Conservation (phyloP, 2,888 invertebrate species). For the Morpho helenor region DNA sequence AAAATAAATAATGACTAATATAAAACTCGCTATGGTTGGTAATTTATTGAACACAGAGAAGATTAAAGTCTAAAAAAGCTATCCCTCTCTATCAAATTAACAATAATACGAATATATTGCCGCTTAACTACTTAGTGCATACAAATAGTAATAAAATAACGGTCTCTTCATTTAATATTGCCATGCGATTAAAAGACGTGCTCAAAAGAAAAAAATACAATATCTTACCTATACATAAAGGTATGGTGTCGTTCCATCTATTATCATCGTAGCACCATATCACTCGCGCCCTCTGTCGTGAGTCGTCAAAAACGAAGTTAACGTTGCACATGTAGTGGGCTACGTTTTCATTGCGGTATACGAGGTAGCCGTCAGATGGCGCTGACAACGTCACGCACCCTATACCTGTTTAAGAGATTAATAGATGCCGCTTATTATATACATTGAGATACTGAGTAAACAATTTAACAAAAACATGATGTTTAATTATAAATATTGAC, state of each 20-base stretch:
- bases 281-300: slow-evolving; percentile 78
- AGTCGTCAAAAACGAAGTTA: slow-evolving; percentile 84
- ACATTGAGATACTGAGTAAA: neutral
- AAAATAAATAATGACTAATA: too few relatives aligned
- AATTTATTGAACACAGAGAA: too few relatives aligned
- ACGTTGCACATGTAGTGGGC: slow-evolving; percentile 85
- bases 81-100: too few relatives aligned
- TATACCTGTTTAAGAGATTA: slow-evolving; percentile 66
- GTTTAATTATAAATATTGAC: too few relatives aligned
- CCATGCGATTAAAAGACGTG: too few relatives aligned
- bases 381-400: slow-evolving; percentile 82
- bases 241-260: slow-evolving; percentile 81
- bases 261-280: slow-evolving; percentile 82
- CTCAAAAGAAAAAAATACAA: neutral
- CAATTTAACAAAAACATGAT: too few relatives aligned
- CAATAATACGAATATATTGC: too few relatives aligned
- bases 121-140: too few relatives aligned
- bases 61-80: too few relatives aligned
- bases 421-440: neutral
- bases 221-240: slow-evolving; percentile 82
- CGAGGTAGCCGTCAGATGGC: slow-evolving; percentile 84
- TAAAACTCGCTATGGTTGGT: too few relatives aligned
- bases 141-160: too few relatives aligned
- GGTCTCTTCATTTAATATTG: too few relatives aligned
- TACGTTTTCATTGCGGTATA: slow-evolving; percentile 81